Evolutionary conservation across 2,113 vertebrate genomes (phyloP).

Genomic region (Falco punctatus): DNA sequence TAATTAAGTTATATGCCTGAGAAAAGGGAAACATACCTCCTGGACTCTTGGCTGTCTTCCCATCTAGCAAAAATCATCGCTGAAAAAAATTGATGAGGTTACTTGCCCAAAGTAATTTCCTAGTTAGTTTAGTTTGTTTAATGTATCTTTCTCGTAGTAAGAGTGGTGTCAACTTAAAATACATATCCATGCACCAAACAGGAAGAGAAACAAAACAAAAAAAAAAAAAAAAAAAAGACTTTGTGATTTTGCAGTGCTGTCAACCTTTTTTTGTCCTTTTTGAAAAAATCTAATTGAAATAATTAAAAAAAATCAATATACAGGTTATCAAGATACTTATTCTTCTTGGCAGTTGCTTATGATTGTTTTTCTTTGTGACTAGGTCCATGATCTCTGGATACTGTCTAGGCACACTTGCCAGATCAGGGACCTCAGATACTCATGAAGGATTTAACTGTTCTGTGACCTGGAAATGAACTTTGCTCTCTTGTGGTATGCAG

Average conservation of each 20-base stretch:
- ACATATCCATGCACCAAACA: neutral
- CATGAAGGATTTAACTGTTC: neutral
- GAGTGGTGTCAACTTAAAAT: neutral
- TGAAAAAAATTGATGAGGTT: constrained; percentile 11
- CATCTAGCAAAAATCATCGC: constrained; percentile 40
- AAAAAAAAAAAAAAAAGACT: neutral
- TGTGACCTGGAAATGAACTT: constrained; percentile 22
- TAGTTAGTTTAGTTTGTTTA: constrained; percentile 13
- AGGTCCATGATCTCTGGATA: constrained; percentile 4
- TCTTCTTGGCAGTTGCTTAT: constrained; percentile 41
- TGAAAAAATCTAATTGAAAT: constrained; percentile 8
- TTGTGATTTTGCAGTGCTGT: neutral
- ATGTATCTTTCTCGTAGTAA: neutral
- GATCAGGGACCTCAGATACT: neutral
- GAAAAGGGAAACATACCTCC: constrained; percentile 14
- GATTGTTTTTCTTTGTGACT: constrained; percentile 18
- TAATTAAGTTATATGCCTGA: constrained; percentile 50
- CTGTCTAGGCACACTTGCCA: constrained; percentile 42
- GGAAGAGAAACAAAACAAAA: constrained; percentile 23
- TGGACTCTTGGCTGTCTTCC: constrained; percentile 44
- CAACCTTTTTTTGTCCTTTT: constrained; percentile 7
- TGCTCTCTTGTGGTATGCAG: neutral
- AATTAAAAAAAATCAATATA: neutral
- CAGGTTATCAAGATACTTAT: constrained; percentile 6
- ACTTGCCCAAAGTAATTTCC: constrained; percentile 40